Evolutionary conservation across 2,797 vertebrate genomes (phyloP).

Genomic region (Scomberomorus guttatus): DNA sequence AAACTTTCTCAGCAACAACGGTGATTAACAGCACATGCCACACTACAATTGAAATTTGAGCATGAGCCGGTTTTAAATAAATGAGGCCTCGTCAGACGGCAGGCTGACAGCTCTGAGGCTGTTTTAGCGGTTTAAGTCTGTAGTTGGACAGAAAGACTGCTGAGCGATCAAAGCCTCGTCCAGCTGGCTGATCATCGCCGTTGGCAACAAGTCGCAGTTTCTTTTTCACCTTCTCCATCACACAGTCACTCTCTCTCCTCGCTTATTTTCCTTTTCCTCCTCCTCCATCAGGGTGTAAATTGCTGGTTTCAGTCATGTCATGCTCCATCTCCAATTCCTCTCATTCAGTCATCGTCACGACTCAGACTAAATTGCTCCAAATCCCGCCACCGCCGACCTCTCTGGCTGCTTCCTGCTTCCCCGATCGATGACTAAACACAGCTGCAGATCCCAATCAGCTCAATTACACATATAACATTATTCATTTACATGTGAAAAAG

Average conservation of each 20-base stretch:
- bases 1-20: background rate
- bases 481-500: background rate
- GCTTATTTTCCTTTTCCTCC: background rate
- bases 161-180: background rate
- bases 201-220: background rate
- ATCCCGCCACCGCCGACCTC: background rate
- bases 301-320: slow-evolving; percentile 7
- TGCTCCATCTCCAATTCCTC: slow-evolving; percentile 25
- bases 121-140: background rate
- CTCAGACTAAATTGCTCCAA: background rate
- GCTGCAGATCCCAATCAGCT: background rate
- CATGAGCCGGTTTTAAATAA: background rate
- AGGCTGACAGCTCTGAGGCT: background rate
- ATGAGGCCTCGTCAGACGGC: slow-evolving; percentile 1
- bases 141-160: background rate
- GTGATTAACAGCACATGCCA: background rate
- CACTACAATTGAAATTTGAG: background rate
- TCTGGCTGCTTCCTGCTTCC: background rate
- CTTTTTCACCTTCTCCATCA: background rate
- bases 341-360: slow-evolving; percentile 25
- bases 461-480: background rate
- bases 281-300: slow-evolving; percentile 12
- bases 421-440: background rate
- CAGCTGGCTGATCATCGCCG: slow-evolving; percentile 6
- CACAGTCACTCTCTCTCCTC: background rate